Base-by-base conservation (phyloP, 1,140 invertebrate species). In the Copidosoma floridanum region DNA sequence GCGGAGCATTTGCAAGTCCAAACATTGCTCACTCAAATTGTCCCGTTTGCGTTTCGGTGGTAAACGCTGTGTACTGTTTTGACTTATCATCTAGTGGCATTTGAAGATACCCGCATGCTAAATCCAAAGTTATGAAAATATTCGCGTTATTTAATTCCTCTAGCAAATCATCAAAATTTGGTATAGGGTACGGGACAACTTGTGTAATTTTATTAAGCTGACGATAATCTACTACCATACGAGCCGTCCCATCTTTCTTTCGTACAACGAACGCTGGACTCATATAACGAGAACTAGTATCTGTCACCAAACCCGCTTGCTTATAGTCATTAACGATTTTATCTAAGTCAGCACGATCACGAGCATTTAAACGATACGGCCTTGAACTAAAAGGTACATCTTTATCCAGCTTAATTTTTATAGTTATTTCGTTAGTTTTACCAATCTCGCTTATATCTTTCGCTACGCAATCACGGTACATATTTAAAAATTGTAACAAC, bases 91-190 rank as follows among this genome's bases (percentile, higher is more conserved):
- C 27, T 2, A 67, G 23, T 8, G 62, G 65, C 11, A 67, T 21
- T 35, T 67, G 59, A 2, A 67, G 37, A 47, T 66, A 66, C 1
- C 62, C 57, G 20, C 64, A 48, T 5, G 58, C 48, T 16, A 66
- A 48, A 51, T 67, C 65, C 6, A 66, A 20, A 0, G 59, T 53
- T 6, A 61, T 43, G 37, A 53, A 61, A 5, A 65, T 24, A 23
- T 52, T 59, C 11, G 3, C 20, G 5, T 44, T 48, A 24, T 27
- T 3, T 6, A 65, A n/a, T 6, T 38, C 18, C 14, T 21, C 53
- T 7, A 61, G 32, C 40, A 48, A 46, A 12, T 65, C 64, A 46
- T 65, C 64, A 0, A 57, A 8, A 26, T 63, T n/a, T 10, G 64
- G 57, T 46, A 63, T 58, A 21, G 53, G 38, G 1, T 63, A 29